Percentiles rank a stretch among this genome's conserved stretches.
These are phyloP conservation scores for Toxotes jaculatrix DNA, from an alignment of 2,113 vertebrate genomes.

Conservation along the genomic window DNA sequence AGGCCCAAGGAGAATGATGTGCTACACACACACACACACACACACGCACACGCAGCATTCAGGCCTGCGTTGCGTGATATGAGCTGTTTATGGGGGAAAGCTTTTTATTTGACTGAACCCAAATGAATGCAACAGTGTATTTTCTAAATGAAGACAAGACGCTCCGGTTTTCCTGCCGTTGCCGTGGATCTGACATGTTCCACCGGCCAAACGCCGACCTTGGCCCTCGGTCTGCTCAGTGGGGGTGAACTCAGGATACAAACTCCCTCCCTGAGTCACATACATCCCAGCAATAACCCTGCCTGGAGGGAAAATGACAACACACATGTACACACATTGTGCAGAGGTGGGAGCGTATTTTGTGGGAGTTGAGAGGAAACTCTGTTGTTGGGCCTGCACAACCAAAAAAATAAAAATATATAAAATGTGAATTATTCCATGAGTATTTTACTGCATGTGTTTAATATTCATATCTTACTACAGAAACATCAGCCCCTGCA, in stretches of 20 bases:
- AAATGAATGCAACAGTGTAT: slow-evolving; percentile 68
- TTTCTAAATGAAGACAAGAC: slow-evolving; percentile 58
- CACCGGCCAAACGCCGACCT: slow-evolving; percentile 33
- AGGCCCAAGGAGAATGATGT: slow-evolving; percentile 32
- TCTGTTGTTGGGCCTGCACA: slow-evolving; percentile 38
- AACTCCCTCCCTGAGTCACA: slow-evolving; percentile 58
- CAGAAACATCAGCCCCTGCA: slow-evolving; percentile 33
- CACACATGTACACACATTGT: slow-evolving; percentile 12
- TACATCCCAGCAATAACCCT: slow-evolving; percentile 25
- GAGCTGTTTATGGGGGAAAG: slow-evolving; percentile 62
- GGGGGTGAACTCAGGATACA: slow-evolving; percentile 61
- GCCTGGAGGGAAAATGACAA: slow-evolving; percentile 26
- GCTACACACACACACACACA: slow-evolving; percentile 6
- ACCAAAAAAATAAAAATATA: background rate
- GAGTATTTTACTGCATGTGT: slow-evolving; percentile 3
- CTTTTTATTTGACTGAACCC: slow-evolving; percentile 67
- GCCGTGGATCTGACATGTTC: slow-evolving; percentile 8
- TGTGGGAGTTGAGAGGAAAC: background rate
- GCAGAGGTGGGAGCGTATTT: background rate
- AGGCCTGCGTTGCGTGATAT: slow-evolving; percentile 68
- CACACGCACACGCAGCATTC: slow-evolving; percentile 38
- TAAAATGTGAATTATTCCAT: background rate
- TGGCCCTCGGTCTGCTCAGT: slow-evolving; percentile 1
- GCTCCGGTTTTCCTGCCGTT: slow-evolving; percentile 23
- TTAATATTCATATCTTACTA: background rate